Evolutionary conservation across 2,888 invertebrate species (phyloP).

Genomic region (Tenthredo scrophulariae): DNA sequence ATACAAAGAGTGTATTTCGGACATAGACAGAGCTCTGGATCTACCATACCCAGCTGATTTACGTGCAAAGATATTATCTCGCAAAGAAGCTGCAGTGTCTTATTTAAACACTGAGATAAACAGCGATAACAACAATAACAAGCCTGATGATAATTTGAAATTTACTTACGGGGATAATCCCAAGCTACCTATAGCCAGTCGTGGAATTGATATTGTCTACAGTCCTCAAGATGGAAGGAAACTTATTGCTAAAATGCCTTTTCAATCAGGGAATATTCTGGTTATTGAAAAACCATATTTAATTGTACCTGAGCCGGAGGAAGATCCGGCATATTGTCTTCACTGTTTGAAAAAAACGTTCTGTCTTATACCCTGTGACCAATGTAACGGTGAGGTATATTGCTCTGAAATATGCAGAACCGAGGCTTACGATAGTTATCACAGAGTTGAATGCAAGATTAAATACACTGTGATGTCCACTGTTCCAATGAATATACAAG

Average conservation of each 20-base stretch:
- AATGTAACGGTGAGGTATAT: conserved; percentile 39
- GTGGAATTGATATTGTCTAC: conserved; percentile 20
- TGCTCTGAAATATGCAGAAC: conserved; percentile 43
- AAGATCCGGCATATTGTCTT: conserved; percentile 43
- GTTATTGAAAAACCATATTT: conserved; percentile 50
- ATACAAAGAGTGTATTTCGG: conserved; percentile 83
- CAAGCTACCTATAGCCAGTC: conserved; percentile 36
- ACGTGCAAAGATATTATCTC: conserved; percentile 81
- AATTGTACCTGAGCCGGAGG: background rate
- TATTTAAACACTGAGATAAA: background rate
- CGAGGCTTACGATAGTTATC: conserved; percentile 50
- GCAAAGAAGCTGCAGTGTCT: conserved; percentile 73
- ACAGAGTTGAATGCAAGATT: conserved; percentile 52
- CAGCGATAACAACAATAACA: background rate
- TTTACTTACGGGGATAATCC: conserved; percentile 16
- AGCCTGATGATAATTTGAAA: background rate
- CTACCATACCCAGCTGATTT: conserved; percentile 82
- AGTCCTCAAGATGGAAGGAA: conserved; percentile 42
- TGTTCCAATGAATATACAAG: background rate
- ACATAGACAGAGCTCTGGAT: conserved; percentile 82
- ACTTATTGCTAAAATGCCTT: conserved; percentile 33
- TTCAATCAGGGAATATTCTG: conserved; percentile 52
- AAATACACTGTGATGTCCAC: background rate
- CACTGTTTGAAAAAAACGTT: conserved; percentile 38
- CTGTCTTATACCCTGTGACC: conserved; percentile 50